Percentiles rank a stretch among this genome's conserved stretches.
These are phyloP conservation scores for Harpegnathos saltator DNA, from an alignment of 1,140 invertebrate genomes.

Conservation along the genomic window DNA sequence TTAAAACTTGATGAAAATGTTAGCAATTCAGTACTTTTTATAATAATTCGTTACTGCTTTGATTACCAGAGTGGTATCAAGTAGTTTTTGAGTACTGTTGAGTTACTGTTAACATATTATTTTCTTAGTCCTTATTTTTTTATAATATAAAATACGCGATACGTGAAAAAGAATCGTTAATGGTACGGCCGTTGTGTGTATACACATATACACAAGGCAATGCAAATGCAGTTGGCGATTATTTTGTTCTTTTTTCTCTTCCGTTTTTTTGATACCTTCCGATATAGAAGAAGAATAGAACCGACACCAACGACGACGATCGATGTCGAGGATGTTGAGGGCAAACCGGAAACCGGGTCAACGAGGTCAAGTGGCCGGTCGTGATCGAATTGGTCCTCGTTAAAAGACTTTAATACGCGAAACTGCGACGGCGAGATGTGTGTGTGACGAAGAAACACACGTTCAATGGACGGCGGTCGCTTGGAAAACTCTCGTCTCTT, in stretches of 20 bases:
- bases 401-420: slow-evolving; percentile 70
- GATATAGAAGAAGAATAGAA: slow-evolving; percentile 31
- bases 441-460: slow-evolving; percentile 17
- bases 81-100: too few relatives aligned
- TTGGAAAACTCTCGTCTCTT: slow-evolving; percentile 3
- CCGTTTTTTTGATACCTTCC: slow-evolving; percentile 33
- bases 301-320: background rate
- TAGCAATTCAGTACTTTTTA: too few relatives aligned
- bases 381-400: slow-evolving; percentile 64
- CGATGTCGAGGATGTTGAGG: slow-evolving; percentile 51
- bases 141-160: too few relatives aligned
- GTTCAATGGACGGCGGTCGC: slow-evolving; percentile 12
- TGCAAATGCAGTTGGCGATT: background rate
- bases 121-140: too few relatives aligned
- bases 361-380: slow-evolving; percentile 70
- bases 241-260: slow-evolving; percentile 1
- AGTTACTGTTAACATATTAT: too few relatives aligned
- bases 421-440: slow-evolving; percentile 36
- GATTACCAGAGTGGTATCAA: too few relatives aligned
- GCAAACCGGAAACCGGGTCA: slow-evolving; percentile 70
- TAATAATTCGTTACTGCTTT: too few relatives aligned
- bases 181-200: background rate
- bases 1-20: too few relatives aligned
- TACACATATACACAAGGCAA: background rate
- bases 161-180: background rate